Conservation (phyloP, 2,888 invertebrate genomes). For the Pandemis heparana region DNA sequence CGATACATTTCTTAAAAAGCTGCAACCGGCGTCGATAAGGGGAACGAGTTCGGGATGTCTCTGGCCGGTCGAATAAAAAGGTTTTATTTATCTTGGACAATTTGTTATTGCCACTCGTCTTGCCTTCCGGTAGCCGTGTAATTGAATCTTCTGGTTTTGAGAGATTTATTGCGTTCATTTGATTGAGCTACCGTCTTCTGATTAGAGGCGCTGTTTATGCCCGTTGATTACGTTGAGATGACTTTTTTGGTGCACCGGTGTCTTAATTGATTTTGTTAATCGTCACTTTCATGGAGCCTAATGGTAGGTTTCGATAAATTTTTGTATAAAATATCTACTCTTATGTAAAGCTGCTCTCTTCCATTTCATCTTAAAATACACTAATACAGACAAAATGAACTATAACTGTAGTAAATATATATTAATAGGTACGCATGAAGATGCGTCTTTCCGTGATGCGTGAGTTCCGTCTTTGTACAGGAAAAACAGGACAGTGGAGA, state of each 20-base stretch:
- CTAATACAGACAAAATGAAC: too few relatives aligned
- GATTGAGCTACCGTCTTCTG: constrained; percentile 79
- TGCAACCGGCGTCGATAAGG: constrained; percentile 63
- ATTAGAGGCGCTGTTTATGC: constrained; percentile 64
- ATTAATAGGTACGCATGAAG: too few relatives aligned
- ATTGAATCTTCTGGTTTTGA: constrained; percentile 84
- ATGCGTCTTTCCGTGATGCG: too few relatives aligned
- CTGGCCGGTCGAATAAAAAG: constrained; percentile 74
- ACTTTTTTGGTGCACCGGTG: constrained; percentile 1
- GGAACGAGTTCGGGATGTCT: constrained; percentile 69
- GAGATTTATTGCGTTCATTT: constrained; percentile 75
- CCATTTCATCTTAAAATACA: too few relatives aligned
- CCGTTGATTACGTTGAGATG: constrained; percentile 31
- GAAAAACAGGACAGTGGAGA: background rate
- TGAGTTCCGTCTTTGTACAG: too few relatives aligned
- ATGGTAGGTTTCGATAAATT: background rate
- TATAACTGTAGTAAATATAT: too few relatives aligned
- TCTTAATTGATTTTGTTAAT: constrained; percentile 40
- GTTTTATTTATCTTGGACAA: constrained; percentile 83
- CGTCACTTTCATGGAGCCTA: background rate
- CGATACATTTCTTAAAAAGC: constrained; percentile 75
- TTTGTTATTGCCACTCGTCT: constrained; percentile 82
- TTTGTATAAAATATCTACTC: background rate
- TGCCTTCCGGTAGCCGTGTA: constrained; percentile 82
- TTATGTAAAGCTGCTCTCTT: background rate